A percentile compares a stretch with the other conserved stretches of the same genome.
Evolutionary conservation across 92 coral and sea anemone species (phyloP).

Genomic region (Parazoanthus darwini): DNA sequence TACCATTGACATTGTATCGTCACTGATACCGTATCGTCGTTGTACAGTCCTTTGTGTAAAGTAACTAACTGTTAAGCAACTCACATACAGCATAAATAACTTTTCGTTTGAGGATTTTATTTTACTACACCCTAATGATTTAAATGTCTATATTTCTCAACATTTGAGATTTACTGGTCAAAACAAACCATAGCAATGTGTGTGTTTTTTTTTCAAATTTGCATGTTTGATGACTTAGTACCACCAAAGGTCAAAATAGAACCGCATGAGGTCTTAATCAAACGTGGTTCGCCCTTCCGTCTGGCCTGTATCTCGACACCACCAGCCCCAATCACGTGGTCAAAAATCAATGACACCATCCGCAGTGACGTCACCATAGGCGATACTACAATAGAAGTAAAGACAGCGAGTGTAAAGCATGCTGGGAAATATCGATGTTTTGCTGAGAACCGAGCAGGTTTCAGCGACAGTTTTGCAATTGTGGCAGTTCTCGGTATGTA

Average conservation of each 20-base stretch:
- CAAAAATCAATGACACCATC: conserved; percentile 68
- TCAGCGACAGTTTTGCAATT: conserved; percentile 66
- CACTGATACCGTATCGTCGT: no score
- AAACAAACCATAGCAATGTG: neutral
- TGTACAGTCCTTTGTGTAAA: no score
- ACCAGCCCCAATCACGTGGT: conserved; percentile 70
- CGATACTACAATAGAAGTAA: conserved; percentile 51
- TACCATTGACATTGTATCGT: no score
- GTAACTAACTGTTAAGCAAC: neutral
- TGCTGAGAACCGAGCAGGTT: conserved; percentile 72
- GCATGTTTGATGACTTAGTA: conserved; percentile 39
- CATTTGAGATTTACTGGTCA: no score
- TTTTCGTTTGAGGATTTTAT: neutral
- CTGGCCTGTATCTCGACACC: conserved; percentile 63
- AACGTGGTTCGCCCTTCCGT: conserved; percentile 60
- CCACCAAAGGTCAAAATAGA: conserved; percentile 68
- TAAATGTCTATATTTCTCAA: no score
- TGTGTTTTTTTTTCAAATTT: neutral
- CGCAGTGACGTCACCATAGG: conserved; percentile 37
- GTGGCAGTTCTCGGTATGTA: conserved; percentile 77
- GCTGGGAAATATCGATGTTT: conserved; percentile 86
- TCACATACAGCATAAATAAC: no score
- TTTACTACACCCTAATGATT: neutral
- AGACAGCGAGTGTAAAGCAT: conserved; percentile 53
- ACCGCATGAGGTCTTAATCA: conserved; percentile 61